These are phyloP conservation scores for Ornithoptera alexandrae DNA, from an alignment of 2,888 invertebrate genomes.

Conservation along the genomic window DNA sequence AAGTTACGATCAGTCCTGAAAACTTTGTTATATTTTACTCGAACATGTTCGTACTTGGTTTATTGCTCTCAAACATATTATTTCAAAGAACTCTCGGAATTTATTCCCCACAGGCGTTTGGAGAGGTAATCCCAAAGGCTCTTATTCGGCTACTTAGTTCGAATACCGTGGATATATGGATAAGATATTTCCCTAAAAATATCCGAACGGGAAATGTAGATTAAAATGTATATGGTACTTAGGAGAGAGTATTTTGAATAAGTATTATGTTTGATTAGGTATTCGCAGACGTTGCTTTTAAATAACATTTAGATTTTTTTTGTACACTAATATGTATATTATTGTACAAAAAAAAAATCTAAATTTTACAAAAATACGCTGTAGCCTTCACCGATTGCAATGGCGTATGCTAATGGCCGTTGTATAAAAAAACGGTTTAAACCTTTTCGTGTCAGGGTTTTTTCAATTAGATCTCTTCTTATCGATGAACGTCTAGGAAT, in stretches of 20 bases:
- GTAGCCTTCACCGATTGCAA: too few relatives aligned
- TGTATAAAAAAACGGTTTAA: too few relatives aligned
- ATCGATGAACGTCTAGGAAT: too few relatives aligned
- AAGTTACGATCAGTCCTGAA: constrained; percentile 42
- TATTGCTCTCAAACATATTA: constrained; percentile 75
- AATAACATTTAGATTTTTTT: background rate
- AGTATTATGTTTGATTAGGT: background rate
- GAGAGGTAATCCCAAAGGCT: constrained; percentile 67
- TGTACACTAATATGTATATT: too few relatives aligned
- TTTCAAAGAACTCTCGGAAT: constrained; percentile 74
- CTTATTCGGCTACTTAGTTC: constrained; percentile 70
- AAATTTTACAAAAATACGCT: too few relatives aligned
- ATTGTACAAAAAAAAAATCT: too few relatives aligned
- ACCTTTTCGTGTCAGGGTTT: too few relatives aligned
- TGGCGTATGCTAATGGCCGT: too few relatives aligned
- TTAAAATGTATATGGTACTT: constrained; percentile 8
- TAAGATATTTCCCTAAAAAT: constrained; percentile 49
- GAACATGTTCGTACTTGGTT: constrained; percentile 74
- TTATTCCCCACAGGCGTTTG: constrained; percentile 67
- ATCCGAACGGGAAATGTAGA: constrained; percentile 39
- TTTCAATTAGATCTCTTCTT: too few relatives aligned
- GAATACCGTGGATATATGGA: constrained; percentile 53
- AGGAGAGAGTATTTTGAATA: background rate
- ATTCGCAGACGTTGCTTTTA: background rate
- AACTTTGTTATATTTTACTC: constrained; percentile 71